These are phyloP conservation scores for Sympetrum striolatum DNA, from an alignment of 2,888 invertebrate species.

Conservation along the genomic window DNA sequence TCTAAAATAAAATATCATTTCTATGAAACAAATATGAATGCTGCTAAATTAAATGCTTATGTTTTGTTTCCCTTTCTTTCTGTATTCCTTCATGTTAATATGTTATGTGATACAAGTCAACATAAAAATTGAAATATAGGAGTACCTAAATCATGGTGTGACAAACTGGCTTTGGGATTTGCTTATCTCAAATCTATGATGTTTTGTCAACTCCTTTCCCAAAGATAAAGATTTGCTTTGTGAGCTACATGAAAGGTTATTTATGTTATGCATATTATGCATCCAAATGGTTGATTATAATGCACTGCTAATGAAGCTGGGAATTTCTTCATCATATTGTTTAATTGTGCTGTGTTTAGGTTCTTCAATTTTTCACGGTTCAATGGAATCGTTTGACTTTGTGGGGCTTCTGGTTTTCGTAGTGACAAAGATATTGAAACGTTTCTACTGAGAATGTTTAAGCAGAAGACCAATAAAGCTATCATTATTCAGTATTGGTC, in stretches of 20 bases:
- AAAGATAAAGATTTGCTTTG: neutral
- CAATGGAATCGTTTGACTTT: neutral
- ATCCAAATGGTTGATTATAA: constrained; percentile 3
- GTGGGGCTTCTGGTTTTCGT: neutral
- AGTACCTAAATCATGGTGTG: too few relatives aligned
- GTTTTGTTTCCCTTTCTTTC: too few relatives aligned
- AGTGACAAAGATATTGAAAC: neutral
- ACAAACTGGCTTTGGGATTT: too few relatives aligned
- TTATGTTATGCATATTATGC: too few relatives aligned
- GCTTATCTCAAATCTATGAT: too few relatives aligned
- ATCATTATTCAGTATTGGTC: constrained; percentile 6
- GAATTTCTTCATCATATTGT: neutral
- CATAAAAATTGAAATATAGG: too few relatives aligned
- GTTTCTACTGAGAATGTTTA: constrained; percentile 5
- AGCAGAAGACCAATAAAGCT: neutral
- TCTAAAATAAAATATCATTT: too few relatives aligned
- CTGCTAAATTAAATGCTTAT: too few relatives aligned
- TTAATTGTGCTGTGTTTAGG: neutral
- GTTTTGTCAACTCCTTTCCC: neutral
- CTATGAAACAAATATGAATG: too few relatives aligned
- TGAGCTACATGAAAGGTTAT: neutral
- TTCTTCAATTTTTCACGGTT: too few relatives aligned
- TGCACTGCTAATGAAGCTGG: constrained; percentile 1
- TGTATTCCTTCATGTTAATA: too few relatives aligned
- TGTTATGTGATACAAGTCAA: too few relatives aligned